These are phyloP conservation scores for Nephrotoma flavescens DNA, from an alignment of 2,888 invertebrate species.

Conservation along the genomic window DNA sequence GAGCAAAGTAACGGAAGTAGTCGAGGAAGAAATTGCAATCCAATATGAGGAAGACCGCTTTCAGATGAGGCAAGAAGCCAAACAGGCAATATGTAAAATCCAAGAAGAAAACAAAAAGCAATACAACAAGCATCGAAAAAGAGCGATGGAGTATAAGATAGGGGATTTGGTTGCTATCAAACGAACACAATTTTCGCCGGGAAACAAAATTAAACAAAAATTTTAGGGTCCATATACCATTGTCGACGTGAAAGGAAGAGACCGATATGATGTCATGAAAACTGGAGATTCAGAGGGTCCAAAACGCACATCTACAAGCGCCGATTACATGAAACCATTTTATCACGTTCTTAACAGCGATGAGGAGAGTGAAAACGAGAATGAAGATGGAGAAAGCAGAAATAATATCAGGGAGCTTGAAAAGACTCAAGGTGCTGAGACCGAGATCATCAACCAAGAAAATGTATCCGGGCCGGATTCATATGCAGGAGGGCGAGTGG, in stretches of 20 bases:
- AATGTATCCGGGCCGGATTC: neutral
- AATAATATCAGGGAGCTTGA: neutral
- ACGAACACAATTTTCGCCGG: neutral
- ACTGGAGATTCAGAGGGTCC: neutral
- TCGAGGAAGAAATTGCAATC: too few species aligned
- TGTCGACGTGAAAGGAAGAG: neutral
- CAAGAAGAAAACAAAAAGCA: too few species aligned
- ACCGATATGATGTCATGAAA: neutral
- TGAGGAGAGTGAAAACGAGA: neutral
- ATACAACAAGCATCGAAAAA: conserved; percentile 6
- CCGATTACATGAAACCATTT: neutral
- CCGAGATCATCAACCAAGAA: neutral
- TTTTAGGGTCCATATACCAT: neutral
- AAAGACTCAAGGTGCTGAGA: neutral
- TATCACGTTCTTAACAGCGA: neutral
- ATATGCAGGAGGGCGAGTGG: neutral
- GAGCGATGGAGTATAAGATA: neutral
- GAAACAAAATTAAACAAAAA: neutral
- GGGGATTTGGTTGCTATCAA: neutral
- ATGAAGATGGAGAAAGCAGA: neutral
- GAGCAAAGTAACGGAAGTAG: too few species aligned
- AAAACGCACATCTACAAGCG: neutral
- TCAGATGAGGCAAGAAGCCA: too few species aligned
- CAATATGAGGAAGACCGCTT: too few species aligned
- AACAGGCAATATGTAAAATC: too few species aligned